Evolutionary conservation across 2,888 invertebrate genomes (phyloP), one percentile per base, ranked within the genome.

Genomic region (Parnassius apollo): DNA sequence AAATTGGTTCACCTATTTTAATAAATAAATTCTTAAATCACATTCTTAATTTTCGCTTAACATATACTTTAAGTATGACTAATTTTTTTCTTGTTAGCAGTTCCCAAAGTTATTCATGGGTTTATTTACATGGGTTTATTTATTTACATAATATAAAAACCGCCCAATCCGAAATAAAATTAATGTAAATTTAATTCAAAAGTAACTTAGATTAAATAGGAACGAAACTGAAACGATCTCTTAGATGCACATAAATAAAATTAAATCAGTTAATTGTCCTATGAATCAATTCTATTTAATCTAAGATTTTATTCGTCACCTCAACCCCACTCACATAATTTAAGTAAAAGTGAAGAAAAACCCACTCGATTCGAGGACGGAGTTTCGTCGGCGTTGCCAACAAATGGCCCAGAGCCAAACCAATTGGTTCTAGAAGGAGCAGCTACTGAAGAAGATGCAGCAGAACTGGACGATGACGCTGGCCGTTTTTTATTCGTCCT

Each of bases 371-470:
- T 89, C 49, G 83, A 75, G 42, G 81, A 65, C 64, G 86, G 83
- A 69, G 74, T 80, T 61, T 90, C 88, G 61, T 86, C 90, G 64
- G 91, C 88, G 68, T 92, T 92, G 64, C 92, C 92, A 66, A 87
- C 83, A 76, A 92, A 91, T 13, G 92, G 92, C 44, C 92, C 92
- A 22, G 92, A 92, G 74, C 91, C 92, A 70, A 91, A 87, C 86
- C 90, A 91, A 69, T 83, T 90, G 77, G 78, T 85, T 65, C 87
- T 75, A 62, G 80, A 83, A 62, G 83, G 83, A 35, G 86, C 80
- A 22, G 85, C 75, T 56, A 82, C 74, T n/a, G 86, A 72, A 22
- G 77, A 71, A 1, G 86, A 65, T 25, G 75, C 70, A 2, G 83
- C 75, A 13, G 85, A 82, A 65, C 78, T 74, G 9, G 83, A 72